phyloP scores from a whole-genome alignment of 2,113 vertebrate species.

The Sinocyclocheilus anshuiensis region DNA sequence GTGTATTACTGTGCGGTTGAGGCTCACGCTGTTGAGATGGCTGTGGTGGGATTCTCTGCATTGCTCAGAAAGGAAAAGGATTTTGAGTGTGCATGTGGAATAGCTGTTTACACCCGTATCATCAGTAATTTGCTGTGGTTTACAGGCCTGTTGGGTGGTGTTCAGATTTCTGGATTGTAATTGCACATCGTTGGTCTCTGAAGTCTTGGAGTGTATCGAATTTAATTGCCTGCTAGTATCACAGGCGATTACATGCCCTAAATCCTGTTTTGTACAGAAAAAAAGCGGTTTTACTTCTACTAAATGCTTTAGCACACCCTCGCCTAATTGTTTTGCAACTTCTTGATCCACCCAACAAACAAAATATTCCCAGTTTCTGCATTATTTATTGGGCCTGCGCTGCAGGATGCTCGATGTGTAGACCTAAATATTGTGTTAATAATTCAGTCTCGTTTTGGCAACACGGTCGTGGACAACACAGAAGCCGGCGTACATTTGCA shows the following conservation, averaged over 20 bases:
- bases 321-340: conserved; percentile 41
- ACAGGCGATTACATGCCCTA: conserved; percentile 8
- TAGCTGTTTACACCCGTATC: conserved; percentile 17
- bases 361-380: conserved; percentile 23
- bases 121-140: conserved; percentile 19
- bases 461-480: conserved; percentile 51
- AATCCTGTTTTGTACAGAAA: background rate
- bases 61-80: background rate
- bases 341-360: background rate
- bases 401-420: conserved; percentile 26
- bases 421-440: conserved; percentile 58
- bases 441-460: conserved; percentile 71
- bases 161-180: conserved; percentile 5
- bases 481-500: conserved; percentile 67
- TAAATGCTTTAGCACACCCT: background rate
- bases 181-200: background rate
- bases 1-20: conserved; percentile 34
- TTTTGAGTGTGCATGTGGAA: conserved; percentile 27
- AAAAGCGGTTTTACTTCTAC: background rate
- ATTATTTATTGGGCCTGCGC: conserved; percentile 37
- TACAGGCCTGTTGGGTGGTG: background rate
- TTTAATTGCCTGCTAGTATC: background rate
- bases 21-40: conserved; percentile 18
- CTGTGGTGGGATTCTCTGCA: conserved; percentile 38
- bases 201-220: background rate